These are phyloP conservation scores for Ivindomyrus marchei DNA, from an alignment of 2,113 vertebrate species.

Conservation along the genomic window DNA sequence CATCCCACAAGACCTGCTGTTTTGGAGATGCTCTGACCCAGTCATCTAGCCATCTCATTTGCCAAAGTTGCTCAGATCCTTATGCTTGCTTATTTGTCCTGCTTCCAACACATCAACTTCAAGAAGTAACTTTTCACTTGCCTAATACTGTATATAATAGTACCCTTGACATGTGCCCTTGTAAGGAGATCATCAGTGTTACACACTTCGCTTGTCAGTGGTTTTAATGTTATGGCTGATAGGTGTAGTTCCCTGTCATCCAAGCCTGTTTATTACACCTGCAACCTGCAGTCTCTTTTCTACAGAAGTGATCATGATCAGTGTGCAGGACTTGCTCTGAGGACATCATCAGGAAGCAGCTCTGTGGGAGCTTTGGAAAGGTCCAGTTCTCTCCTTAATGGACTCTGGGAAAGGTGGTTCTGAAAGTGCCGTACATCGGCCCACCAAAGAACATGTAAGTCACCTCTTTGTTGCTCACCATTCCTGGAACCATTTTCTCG, in stretches of 20 bases:
- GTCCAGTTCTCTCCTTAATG: slow-evolving; percentile 79
- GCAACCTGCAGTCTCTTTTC: background rate
- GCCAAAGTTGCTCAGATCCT: background rate
- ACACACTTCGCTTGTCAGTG: too few relatives aligned
- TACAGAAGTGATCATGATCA: slow-evolving; percentile 43
- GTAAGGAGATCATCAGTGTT: background rate
- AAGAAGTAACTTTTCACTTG: background rate
- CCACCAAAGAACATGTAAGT: slow-evolving; percentile 72
- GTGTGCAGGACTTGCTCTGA: slow-evolving; percentile 55
- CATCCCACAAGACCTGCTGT: too few relatives aligned
- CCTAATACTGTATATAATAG: background rate
- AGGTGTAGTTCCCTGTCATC: background rate
- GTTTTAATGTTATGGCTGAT: too few relatives aligned
- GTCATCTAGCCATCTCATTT: background rate
- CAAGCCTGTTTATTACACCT: too few relatives aligned
- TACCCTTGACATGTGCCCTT: background rate
- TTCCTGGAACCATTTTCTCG: background rate
- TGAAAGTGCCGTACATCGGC: slow-evolving; percentile 85
- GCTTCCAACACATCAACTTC: background rate
- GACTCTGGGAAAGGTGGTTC: slow-evolving; percentile 72
- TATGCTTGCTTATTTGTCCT: background rate
- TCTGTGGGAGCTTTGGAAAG: slow-evolving; percentile 77
- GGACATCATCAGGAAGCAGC: slow-evolving; percentile 63
- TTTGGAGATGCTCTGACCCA: too few relatives aligned
- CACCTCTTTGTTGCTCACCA: background rate